Percentiles rank a stretch among this genome's conserved stretches.
These are phyloP conservation scores for Cryptus armator DNA, from an alignment of 2,888 invertebrate genomes.

Conservation along the genomic window DNA sequence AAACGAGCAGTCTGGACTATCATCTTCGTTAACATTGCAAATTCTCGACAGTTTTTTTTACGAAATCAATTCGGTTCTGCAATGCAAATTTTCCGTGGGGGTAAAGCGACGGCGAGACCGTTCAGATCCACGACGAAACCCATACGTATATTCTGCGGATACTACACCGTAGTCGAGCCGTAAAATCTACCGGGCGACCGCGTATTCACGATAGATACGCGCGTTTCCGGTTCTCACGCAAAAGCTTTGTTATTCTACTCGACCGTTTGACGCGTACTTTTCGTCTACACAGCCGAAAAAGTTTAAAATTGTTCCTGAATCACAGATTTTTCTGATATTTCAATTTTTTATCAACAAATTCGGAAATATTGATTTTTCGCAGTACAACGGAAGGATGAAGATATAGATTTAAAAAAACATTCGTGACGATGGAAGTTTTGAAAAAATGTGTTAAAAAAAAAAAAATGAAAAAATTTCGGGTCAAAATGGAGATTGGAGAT, in stretches of 20 bases:
- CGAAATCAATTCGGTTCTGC: constrained; percentile 77
- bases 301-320: not conserved
- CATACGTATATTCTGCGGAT: not conserved
- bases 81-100: constrained; percentile 73
- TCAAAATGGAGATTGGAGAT: not conserved
- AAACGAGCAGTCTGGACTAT: constrained; percentile 36
- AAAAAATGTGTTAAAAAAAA: not conserved
- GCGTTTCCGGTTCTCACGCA: not conserved
- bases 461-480: not conserved
- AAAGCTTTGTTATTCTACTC: not conserved
- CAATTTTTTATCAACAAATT: too few relatives aligned
- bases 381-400: too few relatives aligned
- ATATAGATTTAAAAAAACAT: too few relatives aligned
- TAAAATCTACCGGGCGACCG: constrained; percentile 23
- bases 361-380: too few relatives aligned
- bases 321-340: not conserved
- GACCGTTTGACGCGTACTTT: not conserved
- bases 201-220: not conserved
- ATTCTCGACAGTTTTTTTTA: constrained; percentile 72
- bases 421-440: not conserved
- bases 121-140: constrained; percentile 14
- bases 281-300: not conserved
- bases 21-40: constrained; percentile 78
- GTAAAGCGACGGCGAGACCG: not conserved
- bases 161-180: not conserved